A percentile compares a stretch with the other conserved stretches of the same genome.
These are phyloP conservation scores for Natrix natrix DNA, from an alignment of 2,797 vertebrate species.

Conservation along the genomic window DNA sequence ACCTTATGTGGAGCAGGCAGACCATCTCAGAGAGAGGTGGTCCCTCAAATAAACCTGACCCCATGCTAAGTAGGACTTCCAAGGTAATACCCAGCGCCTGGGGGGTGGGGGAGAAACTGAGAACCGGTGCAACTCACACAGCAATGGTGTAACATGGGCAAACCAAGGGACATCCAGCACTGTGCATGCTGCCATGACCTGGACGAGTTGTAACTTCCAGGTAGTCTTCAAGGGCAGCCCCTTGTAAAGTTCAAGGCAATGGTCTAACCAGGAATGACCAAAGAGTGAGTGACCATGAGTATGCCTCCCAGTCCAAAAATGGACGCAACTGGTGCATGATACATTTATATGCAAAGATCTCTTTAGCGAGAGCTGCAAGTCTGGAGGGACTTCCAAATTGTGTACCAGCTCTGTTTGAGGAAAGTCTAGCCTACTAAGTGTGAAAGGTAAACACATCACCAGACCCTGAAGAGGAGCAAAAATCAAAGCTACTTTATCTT, in stretches of 20 bases:
- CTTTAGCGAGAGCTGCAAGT: background rate
- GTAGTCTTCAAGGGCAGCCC: background rate
- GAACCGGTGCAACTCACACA: background rate
- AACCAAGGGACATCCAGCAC: background rate
- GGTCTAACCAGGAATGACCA: background rate
- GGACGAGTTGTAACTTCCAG: background rate
- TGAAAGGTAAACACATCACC: background rate
- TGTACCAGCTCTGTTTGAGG: background rate
- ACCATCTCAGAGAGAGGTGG: background rate
- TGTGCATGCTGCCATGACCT: background rate
- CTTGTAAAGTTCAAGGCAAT: background rate
- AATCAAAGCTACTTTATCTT: background rate
- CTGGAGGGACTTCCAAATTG: background rate
- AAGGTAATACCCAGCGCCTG: background rate
- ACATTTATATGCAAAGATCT: background rate
- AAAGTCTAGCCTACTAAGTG: background rate
- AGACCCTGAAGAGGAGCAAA: background rate
- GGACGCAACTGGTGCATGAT: background rate
- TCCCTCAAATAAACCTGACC: background rate
- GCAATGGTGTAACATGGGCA: background rate
- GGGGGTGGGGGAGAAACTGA: background rate
- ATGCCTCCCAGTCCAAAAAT: background rate
- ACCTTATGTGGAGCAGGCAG: background rate
- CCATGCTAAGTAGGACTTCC: background rate
- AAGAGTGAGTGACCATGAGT: background rate